Evolutionary conservation across 2,113 vertebrate species (phyloP).

Genomic region (Sitta europaea): DNA sequence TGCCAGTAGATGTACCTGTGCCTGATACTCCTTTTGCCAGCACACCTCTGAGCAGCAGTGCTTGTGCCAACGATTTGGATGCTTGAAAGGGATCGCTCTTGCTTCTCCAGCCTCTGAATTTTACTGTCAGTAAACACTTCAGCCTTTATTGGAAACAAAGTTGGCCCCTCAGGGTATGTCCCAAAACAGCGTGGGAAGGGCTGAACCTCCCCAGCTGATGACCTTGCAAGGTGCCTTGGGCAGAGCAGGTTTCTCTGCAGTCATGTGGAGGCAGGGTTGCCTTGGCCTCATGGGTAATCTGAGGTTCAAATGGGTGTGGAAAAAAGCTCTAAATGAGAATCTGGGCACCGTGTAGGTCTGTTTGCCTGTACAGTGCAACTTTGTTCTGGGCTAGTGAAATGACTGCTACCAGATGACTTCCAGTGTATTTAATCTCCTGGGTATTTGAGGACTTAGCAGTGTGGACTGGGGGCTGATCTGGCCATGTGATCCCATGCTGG

Average conservation of each 20-base stretch:
- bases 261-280: background rate
- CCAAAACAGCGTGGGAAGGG: background rate
- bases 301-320: background rate
- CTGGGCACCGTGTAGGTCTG: background rate
- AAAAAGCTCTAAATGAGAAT: background rate
- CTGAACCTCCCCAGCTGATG: background rate
- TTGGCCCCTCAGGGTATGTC: background rate
- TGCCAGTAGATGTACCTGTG: background rate
- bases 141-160: background rate
- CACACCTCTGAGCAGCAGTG: background rate
- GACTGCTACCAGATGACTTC: slow-evolving; percentile 27
- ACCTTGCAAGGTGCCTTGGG: background rate
- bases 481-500: slow-evolving; percentile 16
- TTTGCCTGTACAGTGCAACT: background rate
- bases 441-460: slow-evolving; percentile 1
- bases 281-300: background rate
- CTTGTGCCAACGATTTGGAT: background rate
- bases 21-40: background rate
- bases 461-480: background rate
- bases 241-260: background rate
- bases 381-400: background rate
- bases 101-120: background rate
- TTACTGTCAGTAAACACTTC: background rate
- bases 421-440: slow-evolving; percentile 24
- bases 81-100: background rate